Evolutionary conservation across 2,113 vertebrate species (phyloP).

Genomic region (Ifrita kowaldi): DNA sequence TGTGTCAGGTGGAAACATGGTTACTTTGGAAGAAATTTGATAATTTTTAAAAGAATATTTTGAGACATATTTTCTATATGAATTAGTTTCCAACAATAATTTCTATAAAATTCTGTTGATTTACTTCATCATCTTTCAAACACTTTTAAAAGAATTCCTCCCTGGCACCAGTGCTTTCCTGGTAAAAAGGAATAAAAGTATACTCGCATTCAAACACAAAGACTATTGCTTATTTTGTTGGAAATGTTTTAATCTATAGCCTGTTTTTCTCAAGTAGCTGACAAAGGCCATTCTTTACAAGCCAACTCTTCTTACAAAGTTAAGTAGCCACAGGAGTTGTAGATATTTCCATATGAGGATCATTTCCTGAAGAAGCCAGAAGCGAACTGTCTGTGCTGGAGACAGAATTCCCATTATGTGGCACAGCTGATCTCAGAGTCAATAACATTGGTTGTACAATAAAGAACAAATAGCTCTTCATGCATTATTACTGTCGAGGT

Average conservation of each 20-base stretch:
- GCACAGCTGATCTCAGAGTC: background rate
- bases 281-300: background rate
- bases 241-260: background rate
- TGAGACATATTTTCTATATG: background rate
- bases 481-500: background rate
- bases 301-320: background rate
- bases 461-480: background rate
- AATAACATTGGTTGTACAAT: background rate
- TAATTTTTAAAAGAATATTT: background rate
- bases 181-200: background rate
- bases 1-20: background rate
- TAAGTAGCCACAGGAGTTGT: background rate
- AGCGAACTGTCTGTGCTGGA: background rate
- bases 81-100: background rate
- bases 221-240: background rate
- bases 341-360: background rate
- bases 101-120: background rate
- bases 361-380: background rate
- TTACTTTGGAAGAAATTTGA: background rate
- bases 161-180: background rate
- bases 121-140: background rate
- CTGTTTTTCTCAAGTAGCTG: background rate
- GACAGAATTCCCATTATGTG: background rate
- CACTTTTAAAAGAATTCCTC: background rate
- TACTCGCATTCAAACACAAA: background rate